Percentiles rank a stretch among this genome's conserved stretches.
These are phyloP conservation scores for Drosophila tsacasi DNA, from an alignment of 1,140 invertebrate species.

Conservation along the genomic window DNA sequence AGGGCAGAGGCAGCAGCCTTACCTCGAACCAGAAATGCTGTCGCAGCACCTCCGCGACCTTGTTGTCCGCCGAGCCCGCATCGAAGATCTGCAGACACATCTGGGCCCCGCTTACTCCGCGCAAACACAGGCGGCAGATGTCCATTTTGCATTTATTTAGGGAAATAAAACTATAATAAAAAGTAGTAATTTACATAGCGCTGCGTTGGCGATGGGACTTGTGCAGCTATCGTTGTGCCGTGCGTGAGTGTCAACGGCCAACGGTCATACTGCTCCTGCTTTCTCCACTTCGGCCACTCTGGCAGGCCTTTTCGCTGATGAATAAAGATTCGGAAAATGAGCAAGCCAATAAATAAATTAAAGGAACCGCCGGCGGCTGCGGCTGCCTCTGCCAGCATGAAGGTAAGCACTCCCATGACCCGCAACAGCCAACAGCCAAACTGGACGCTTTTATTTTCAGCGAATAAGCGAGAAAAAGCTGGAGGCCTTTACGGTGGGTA, in stretches of 20 bases:
- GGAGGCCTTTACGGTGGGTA: slow-evolving; percentile 93
- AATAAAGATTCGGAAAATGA: slow-evolving; percentile 27
- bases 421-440: neutral
- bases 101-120: slow-evolving; percentile 69
- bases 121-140: slow-evolving; percentile 70
- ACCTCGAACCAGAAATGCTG: slow-evolving; percentile 83
- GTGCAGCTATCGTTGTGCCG: neutral
- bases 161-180: slow-evolving; percentile 44
- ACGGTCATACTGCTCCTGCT: neutral
- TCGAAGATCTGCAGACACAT: slow-evolving; percentile 74
- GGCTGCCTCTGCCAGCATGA: slow-evolving; percentile 26
- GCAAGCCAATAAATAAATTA: slow-evolving; percentile 27
- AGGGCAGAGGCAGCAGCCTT: neutral
- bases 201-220: slow-evolving; percentile 45
- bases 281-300: slow-evolving; percentile 1
- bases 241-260: neutral
- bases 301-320: slow-evolving; percentile 15
- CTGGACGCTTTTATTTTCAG: slow-evolving; percentile 72
- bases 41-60: slow-evolving; percentile 67
- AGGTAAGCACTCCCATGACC: slow-evolving; percentile 36
- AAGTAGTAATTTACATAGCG: slow-evolving; percentile 56
- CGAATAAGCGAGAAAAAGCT: slow-evolving; percentile 91
- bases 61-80: slow-evolving; percentile 42
- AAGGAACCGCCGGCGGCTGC: slow-evolving; percentile 31
- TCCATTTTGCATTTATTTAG: slow-evolving; percentile 61